Percentiles rank a stretch among this genome's conserved stretches.
phyloP scores from a whole-genome alignment of 2,888 invertebrate genomes.

The Meliscaeva auricollis region DNA sequence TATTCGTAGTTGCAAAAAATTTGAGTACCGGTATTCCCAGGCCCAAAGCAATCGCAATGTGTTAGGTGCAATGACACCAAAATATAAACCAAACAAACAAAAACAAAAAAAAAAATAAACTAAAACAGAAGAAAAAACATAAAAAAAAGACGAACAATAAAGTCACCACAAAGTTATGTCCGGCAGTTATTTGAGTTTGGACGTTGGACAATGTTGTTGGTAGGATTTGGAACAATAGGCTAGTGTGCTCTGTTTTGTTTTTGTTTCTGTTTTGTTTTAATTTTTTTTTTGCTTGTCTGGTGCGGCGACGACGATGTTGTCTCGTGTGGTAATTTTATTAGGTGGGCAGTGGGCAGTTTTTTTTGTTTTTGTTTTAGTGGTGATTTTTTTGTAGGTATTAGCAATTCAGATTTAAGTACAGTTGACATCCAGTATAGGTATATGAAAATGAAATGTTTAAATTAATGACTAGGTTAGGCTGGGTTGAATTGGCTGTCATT shows the following conservation, averaged over 20 bases:
- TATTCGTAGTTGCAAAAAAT: background rate
- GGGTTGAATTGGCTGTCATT: too few relatives aligned
- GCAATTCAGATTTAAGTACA: constrained; percentile 4
- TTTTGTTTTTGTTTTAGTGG: constrained; percentile 12
- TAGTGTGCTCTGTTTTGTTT: constrained; percentile 39
- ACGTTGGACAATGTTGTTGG: constrained; percentile 7
- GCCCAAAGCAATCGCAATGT: constrained; percentile 8
- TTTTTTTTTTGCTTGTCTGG: constrained; percentile 30
- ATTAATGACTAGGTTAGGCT: too few relatives aligned
- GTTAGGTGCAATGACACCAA: constrained; percentile 53
- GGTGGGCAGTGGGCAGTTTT: constrained; percentile 10
- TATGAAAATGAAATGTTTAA: too few relatives aligned
- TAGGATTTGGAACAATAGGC: constrained; percentile 50
- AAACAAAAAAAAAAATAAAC: background rate
- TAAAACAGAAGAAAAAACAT: background rate
- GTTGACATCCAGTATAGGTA: background rate
- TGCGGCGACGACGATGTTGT: background rate
- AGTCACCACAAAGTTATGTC: constrained; percentile 47
- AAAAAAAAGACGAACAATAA: constrained; percentile 26
- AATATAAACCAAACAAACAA: too few relatives aligned
- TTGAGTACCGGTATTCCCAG: background rate
- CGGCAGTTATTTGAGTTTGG: constrained; percentile 17
- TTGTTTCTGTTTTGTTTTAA: background rate
- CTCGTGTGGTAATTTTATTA: constrained; percentile 61
- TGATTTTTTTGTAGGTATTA: background rate